Evolutionary conservation across 2,797 vertebrate genomes (phyloP).

Genomic region (Acanthornis magna): DNA sequence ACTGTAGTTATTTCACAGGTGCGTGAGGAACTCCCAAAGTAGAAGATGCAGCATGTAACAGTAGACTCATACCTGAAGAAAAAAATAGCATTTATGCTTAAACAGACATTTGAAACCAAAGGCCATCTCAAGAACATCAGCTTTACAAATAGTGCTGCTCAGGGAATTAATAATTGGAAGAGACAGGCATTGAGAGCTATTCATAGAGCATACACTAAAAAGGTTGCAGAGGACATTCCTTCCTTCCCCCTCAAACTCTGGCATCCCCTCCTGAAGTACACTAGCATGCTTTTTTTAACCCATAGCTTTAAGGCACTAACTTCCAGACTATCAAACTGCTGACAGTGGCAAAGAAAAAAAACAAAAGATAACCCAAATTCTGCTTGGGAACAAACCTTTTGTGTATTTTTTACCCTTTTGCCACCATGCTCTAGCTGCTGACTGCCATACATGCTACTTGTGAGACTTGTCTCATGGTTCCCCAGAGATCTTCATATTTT

Average conservation of each 20-base stretch:
- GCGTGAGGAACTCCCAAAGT: background rate
- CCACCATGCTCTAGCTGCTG: background rate
- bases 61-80: background rate
- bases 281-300: background rate
- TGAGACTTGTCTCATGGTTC: background rate
- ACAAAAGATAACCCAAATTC: background rate
- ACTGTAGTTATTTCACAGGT: background rate
- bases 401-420: background rate
- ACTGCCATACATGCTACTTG: background rate
- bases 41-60: background rate
- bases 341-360: background rate
- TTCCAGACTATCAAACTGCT: background rate
- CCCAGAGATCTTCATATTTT: background rate
- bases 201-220: background rate
- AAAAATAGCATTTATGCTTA: background rate
- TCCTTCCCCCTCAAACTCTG: background rate
- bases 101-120: background rate
- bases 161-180: constrained; percentile 1
- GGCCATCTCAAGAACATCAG: background rate
- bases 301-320: background rate
- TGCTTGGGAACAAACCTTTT: background rate
- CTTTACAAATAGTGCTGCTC: background rate
- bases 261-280: background rate
- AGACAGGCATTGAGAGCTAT: background rate
- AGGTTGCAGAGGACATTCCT: background rate